Evolutionary conservation across 1,140 invertebrate species (phyloP).

Genomic region (Mesaphorura yosii): DNA sequence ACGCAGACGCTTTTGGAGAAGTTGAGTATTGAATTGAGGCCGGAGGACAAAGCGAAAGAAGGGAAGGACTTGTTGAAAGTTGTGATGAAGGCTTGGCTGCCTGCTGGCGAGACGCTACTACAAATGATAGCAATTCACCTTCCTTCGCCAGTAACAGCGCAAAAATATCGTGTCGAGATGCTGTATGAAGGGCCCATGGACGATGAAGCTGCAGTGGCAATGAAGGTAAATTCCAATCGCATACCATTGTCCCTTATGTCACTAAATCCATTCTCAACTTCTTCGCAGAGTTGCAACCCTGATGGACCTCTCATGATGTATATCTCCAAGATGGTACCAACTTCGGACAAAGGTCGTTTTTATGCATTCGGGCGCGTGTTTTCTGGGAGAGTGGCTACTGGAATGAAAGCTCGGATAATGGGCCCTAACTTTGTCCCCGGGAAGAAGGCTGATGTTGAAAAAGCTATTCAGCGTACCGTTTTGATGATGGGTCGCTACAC

Average conservation of each 20-base stretch:
- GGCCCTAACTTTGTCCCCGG: slow-evolving; percentile 95
- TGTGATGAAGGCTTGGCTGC: slow-evolving; percentile 97
- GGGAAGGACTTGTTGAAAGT: slow-evolving; percentile 83
- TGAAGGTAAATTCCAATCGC: too few species aligned
- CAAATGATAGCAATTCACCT: slow-evolving; percentile 99
- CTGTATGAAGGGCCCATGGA: slow-evolving; percentile 95
- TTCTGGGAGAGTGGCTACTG: slow-evolving; percentile 85
- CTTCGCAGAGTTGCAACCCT: slow-evolving; percentile 75
- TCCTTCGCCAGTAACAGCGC: slow-evolving; percentile 95
- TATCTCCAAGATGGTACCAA: slow-evolving; percentile 99
- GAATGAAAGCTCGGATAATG: slow-evolving; percentile 93
- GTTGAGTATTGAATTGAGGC: slow-evolving; percentile 79
- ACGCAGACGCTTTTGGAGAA: slow-evolving; percentile 73
- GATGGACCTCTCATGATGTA: slow-evolving; percentile 99
- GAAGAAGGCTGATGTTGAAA: slow-evolving; percentile 98
- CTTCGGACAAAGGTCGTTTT: slow-evolving; percentile 98
- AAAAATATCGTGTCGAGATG: slow-evolving; percentile 99
- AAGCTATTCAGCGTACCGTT: slow-evolving; percentile 97
- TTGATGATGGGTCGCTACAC: slow-evolving; percentile 99
- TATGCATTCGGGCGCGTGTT: slow-evolving; percentile 99
- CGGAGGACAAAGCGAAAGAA: slow-evolving; percentile 92
- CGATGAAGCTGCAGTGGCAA: slow-evolving; percentile 87
- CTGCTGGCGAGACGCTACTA: slow-evolving; percentile 96
- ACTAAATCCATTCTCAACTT: slow-evolving; percentile 23
- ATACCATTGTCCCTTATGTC: too few species aligned